phyloP scores from a whole-genome alignment of 2,797 vertebrate species.

The Anableps anableps region DNA sequence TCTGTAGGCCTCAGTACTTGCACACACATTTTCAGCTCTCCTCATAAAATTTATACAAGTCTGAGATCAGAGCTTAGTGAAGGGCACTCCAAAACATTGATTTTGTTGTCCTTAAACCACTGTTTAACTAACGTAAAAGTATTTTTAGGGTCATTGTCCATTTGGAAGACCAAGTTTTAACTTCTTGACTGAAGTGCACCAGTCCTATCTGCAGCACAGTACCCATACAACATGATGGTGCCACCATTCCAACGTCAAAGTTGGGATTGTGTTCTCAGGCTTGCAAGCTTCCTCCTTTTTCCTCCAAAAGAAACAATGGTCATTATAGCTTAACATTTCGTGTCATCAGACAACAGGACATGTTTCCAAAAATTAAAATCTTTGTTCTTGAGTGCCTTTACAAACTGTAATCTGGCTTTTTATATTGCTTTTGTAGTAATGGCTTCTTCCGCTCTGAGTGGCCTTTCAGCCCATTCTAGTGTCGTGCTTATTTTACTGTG shows the following conservation, averaged over 20 bases:
- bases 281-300: background rate
- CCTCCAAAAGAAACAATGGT: background rate
- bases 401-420: background rate
- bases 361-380: background rate
- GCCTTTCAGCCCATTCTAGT: too few relatives aligned
- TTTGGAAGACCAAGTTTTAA: background rate
- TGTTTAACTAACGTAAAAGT: background rate
- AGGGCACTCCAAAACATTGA: background rate
- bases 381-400: background rate
- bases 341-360: background rate
- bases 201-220: background rate
- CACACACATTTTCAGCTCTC: background rate
- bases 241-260: too few relatives aligned
- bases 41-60: background rate
- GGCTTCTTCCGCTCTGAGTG: background rate
- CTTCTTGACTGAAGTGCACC: background rate
- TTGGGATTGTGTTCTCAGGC: background rate
- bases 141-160: background rate
- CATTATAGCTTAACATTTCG: background rate
- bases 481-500: background rate
- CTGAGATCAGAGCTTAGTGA: background rate
- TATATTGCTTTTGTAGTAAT: background rate
- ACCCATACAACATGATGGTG: background rate
- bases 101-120: background rate
- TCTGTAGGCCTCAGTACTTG: background rate